Evolutionary conservation across 2,888 invertebrate species (phyloP), one percentile per base, ranked within the genome.

Genomic region (Agrotis ipsilon): DNA sequence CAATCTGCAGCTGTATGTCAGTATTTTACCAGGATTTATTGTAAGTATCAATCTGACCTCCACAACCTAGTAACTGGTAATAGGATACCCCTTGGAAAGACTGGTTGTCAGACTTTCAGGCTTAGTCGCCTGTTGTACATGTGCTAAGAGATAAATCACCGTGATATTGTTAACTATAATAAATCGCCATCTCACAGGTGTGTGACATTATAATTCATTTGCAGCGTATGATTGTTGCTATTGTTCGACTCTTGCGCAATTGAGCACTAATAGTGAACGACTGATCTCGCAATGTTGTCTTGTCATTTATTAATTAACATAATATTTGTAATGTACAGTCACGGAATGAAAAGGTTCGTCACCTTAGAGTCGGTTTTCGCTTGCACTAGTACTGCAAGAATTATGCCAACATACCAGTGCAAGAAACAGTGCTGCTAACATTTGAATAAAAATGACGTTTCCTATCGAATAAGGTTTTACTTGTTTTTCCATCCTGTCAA

Each of bases 271-370:
- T 79, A 65, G 79, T 72, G 60, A 73, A 66, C 27, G 80, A 70
- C 55, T 75, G 78, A 77, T 85, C 80, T 83, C 77, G 87, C 86
- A 87, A 89, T 85, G 75, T 76, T 55, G 1, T 75, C 77, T 83
- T 86, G 86, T 84, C 82, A 76, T 80, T 87, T 85, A 87, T 88
- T 84, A 89, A 92, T 91, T 90, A 89, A 80, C 89, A 90, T 91
- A 88, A 86, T 71, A 39, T 78, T 84, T 71, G 63, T 71, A 55
- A 61, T 54, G 18, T 27, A n/a, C n/a, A n/a, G n/a, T n/a, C n/a
- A n/a, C n/a, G n/a, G n/a, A n/a, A n/a, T n/a, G n/a, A n/a, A n/a
- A n/a, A n/a, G n/a, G n/a, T n/a, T n/a, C n/a, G n/a, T n/a, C n/a
- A n/a, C n/a, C n/a, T n/a, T n/a, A n/a, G n/a, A n/a, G n/a, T n/a